Evolutionary conservation across 1,140 invertebrate species (phyloP).

Genomic region (Polyergus mexicanus): DNA sequence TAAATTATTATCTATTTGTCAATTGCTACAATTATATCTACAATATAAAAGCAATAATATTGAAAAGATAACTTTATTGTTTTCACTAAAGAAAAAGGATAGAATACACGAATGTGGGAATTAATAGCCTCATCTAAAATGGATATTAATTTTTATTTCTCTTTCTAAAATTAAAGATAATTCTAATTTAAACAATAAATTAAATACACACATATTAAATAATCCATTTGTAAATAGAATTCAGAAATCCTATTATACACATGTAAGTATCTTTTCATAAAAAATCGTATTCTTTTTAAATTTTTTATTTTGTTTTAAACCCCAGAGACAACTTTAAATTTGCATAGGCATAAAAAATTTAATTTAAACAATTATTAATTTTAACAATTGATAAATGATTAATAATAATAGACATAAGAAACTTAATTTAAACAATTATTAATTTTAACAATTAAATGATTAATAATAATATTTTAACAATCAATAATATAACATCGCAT

Average conservation of each 20-base stretch:
- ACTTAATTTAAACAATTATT: background rate
- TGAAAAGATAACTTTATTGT: background rate
- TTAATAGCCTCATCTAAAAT: background rate
- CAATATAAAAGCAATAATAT: background rate
- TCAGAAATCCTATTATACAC: too few relatives aligned
- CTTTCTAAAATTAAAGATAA: background rate
- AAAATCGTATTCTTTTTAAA: too few relatives aligned
- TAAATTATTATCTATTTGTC: constrained; percentile 1
- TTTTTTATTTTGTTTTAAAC: too few relatives aligned
- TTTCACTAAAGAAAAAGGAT: background rate
- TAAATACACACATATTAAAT: too few relatives aligned
- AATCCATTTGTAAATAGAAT: too few relatives aligned
- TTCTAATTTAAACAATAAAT: background rate
- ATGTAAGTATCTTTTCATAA: too few relatives aligned
- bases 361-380: too few relatives aligned
- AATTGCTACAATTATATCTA: background rate
- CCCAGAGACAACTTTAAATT: too few relatives aligned
- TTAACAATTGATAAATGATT: background rate
- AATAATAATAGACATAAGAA: background rate
- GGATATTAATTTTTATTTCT: background rate
- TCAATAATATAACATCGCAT: background rate
- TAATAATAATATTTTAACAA: background rate
- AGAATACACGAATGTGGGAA: background rate
- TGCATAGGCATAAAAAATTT: too few relatives aligned
- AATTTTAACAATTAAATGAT: background rate